These are phyloP conservation scores for Artemia franciscana DNA, from an alignment of 1,140 invertebrate species.

Conservation along the genomic window DNA sequence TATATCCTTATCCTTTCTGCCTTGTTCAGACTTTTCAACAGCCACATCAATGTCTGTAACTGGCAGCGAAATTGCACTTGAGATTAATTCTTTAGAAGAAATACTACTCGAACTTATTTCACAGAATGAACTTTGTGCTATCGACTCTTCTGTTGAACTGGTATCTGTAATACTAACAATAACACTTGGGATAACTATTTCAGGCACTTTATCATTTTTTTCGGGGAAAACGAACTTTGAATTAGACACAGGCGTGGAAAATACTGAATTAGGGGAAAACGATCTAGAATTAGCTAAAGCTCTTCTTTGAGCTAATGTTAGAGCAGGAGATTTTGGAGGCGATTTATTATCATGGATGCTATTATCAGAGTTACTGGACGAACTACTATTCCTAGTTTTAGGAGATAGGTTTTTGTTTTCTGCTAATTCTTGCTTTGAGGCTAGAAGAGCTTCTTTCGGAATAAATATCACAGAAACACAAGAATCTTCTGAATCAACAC, in stretches of 20 bases:
- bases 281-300: neutral
- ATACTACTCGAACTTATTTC: neutral
- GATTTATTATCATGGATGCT: neutral
- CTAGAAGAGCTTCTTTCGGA: conserved; percentile 28
- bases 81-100: neutral
- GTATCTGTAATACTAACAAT: neutral
- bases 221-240: neutral
- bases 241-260: neutral
- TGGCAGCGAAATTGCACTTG: neutral
- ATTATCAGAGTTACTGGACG: neutral
- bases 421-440: neutral
- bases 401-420: neutral
- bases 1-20: too few relatives aligned
- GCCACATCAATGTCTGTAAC: neutral
- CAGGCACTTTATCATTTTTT: neutral
- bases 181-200: neutral
- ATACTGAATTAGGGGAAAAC: neutral
- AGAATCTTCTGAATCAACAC: conserved; percentile 74
- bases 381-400: neutral
- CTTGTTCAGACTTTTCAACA: neutral
- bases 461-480: conserved; percentile 74
- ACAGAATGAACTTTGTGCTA: neutral
- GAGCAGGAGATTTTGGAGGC: neutral
- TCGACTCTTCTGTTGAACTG: too few relatives aligned
- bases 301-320: neutral